phyloP scores from a whole-genome alignment of 2,888 invertebrate species.

The Volucella bombylans region DNA sequence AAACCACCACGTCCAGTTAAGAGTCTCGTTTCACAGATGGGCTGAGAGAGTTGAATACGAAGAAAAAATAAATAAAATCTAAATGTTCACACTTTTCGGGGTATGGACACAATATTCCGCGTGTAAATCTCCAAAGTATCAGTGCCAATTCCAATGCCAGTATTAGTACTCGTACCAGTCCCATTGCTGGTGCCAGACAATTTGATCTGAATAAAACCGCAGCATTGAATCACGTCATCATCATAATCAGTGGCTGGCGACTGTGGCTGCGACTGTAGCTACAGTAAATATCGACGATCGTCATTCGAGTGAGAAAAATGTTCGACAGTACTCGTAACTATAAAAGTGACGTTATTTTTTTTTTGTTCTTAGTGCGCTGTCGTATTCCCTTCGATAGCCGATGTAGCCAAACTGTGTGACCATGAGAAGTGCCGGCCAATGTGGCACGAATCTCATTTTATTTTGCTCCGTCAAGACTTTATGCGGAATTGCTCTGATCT shows the following conservation, averaged over 20 bases:
- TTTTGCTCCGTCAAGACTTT: slow-evolving; percentile 34
- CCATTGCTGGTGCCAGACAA: slow-evolving; percentile 42
- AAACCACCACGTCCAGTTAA: slow-evolving; percentile 21
- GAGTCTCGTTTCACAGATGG: not conserved
- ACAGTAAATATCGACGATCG: slow-evolving; percentile 35
- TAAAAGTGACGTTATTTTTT: slow-evolving; percentile 34
- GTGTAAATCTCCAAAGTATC: slow-evolving; percentile 48
- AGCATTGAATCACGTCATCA: slow-evolving; percentile 65
- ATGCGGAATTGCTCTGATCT: slow-evolving; percentile 5
- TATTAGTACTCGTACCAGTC: too few relatives aligned
- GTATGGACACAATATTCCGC: slow-evolving; percentile 57
- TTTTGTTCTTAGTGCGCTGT: not conserved
- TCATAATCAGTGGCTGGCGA: slow-evolving; percentile 28
- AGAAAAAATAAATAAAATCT: slow-evolving; percentile 22
- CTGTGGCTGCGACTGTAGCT: not conserved
- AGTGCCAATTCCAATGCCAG: too few relatives aligned
- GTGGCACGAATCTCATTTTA: slow-evolving; percentile 17
- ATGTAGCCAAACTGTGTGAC: not conserved
- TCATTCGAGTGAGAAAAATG: slow-evolving; percentile 52
- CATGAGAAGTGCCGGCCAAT: slow-evolving; percentile 27
- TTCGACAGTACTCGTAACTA: slow-evolving; percentile 27
- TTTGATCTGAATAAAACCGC: slow-evolving; percentile 66
- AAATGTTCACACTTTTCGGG: slow-evolving; percentile 55
- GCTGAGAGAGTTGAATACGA: not conserved
- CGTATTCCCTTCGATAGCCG: not conserved